Evolutionary conservation across 2,888 invertebrate genomes (phyloP).

Genomic region (Drosophila borealis): DNA sequence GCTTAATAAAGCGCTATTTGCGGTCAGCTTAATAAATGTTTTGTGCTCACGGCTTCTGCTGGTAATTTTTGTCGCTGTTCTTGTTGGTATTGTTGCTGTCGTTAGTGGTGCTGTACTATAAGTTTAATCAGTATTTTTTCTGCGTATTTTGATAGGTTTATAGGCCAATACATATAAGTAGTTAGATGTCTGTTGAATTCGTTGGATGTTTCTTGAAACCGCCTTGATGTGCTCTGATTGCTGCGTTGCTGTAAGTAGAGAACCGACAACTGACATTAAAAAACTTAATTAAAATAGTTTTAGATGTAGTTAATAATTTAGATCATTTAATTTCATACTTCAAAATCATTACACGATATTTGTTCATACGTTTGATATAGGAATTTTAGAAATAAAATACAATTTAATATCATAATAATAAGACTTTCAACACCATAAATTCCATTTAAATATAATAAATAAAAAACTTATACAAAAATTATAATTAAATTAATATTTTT

Average conservation of each 20-base stretch:
- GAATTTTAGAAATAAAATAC: too few relatives aligned
- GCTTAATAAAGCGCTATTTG: constrained; percentile 70
- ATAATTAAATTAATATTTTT: too few relatives aligned
- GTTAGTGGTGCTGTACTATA: constrained; percentile 30
- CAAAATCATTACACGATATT: too few relatives aligned
- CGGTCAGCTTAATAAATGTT: constrained; percentile 53
- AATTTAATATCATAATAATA: too few relatives aligned
- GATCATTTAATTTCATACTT: too few relatives aligned
- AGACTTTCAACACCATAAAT: too few relatives aligned
- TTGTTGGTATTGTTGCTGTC: not conserved
- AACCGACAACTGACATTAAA: not conserved
- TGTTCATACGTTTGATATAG: too few relatives aligned
- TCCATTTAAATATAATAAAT: not conserved
- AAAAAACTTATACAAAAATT: too few relatives aligned
- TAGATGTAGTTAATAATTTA: not conserved
- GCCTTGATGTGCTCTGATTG: constrained; percentile 45
- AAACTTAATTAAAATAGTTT: not conserved
- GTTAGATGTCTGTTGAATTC: constrained; percentile 23
- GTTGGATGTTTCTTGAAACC: constrained; percentile 44
- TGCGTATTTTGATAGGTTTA: constrained; percentile 16
- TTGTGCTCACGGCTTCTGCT: constrained; percentile 30
- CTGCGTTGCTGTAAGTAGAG: constrained; percentile 46
- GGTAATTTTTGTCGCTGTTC: constrained; percentile 26
- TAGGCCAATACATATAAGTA: constrained; percentile 13
- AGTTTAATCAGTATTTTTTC: constrained; percentile 12